These are phyloP conservation scores for Oreochromis grahami DNA, from an alignment of 2,797 vertebrate genomes.

Conservation along the genomic window DNA sequence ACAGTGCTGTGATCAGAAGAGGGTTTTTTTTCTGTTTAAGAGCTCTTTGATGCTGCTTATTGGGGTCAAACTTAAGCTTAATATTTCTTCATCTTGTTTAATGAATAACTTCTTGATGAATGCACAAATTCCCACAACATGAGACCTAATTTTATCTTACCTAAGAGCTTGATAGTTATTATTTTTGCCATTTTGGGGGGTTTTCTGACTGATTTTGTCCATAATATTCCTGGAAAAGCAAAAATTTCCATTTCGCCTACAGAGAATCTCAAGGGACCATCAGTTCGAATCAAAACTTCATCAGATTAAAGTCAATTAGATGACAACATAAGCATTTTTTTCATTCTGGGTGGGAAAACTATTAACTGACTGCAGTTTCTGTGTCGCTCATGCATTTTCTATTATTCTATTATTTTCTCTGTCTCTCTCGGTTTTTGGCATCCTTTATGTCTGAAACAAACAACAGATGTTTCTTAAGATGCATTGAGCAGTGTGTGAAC, in stretches of 20 bases:
- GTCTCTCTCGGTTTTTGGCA: not conserved
- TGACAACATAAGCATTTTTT: not conserved
- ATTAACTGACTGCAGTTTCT: not conserved
- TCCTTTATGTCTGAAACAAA: not conserved
- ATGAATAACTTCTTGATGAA: not conserved
- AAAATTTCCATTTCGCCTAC: not conserved
- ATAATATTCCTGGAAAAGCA: not conserved
- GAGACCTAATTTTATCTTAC: not conserved
- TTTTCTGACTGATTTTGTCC: not conserved
- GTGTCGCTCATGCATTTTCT: not conserved
- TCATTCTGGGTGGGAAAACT: not conserved
- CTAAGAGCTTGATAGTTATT: not conserved
- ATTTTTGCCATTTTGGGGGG: not conserved
- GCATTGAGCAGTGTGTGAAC: not conserved
- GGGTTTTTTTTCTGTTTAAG: not conserved
- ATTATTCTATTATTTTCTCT: not conserved
- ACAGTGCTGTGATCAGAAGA: not conserved
- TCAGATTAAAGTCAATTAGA: not conserved
- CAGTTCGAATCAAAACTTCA: not conserved
- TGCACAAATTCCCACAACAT: not conserved
- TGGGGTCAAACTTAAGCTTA: not conserved
- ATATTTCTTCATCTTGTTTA: not conserved
- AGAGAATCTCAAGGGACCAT: not conserved
- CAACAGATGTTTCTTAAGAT: not conserved
- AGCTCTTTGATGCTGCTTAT: not conserved